Percentiles rank a stretch among this genome's conserved stretches.
phyloP scores from a whole-genome alignment of 1,140 invertebrate genomes.

The Leguminivora glycinivorella region DNA sequence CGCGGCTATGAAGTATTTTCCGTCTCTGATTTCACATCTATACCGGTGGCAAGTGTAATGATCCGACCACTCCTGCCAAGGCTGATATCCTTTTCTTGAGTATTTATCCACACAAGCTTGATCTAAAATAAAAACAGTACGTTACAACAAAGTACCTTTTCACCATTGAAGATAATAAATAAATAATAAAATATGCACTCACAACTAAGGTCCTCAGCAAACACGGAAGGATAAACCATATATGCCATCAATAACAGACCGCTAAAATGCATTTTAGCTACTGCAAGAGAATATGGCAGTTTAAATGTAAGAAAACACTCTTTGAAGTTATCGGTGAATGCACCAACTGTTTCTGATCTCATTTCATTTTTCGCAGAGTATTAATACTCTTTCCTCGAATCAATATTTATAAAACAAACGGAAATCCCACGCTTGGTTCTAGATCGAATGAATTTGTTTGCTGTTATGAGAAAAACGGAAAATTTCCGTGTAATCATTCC shows the following conservation, averaged over 20 bases:
- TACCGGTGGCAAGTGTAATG: conserved; percentile 73
- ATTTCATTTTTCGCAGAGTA: conserved; percentile 30
- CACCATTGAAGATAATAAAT: not conserved
- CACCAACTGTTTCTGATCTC: conserved; percentile 22
- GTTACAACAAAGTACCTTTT: not conserved
- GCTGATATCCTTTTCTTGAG: conserved; percentile 73
- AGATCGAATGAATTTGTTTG: conserved; percentile 33
- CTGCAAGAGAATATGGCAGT: conserved; percentile 16
- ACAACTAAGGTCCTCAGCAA: conserved; percentile 54
- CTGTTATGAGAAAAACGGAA: conserved; percentile 31
- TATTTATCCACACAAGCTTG: conserved; percentile 75
- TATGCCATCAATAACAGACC: conserved; percentile 40
- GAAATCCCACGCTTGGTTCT: conserved; percentile 36
- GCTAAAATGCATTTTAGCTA: conserved; percentile 43
- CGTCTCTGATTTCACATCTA: conserved; percentile 69
- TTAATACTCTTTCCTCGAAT: conserved; percentile 46
- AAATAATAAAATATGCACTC: conserved; percentile 36
- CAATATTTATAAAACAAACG: conserved; percentile 55
- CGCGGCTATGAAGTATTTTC: conserved; percentile 73
- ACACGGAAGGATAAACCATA: conserved; percentile 39
- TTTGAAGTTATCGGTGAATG: conserved; percentile 29
- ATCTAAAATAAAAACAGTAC: conserved; percentile 42
- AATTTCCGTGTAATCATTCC: conserved; percentile 42
- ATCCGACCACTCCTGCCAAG: conserved; percentile 75
- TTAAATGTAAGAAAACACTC: conserved; percentile 33